Evolutionary conservation across 1,140 invertebrate species (phyloP).

Genomic region (Drosophila subpulchrella): DNA sequence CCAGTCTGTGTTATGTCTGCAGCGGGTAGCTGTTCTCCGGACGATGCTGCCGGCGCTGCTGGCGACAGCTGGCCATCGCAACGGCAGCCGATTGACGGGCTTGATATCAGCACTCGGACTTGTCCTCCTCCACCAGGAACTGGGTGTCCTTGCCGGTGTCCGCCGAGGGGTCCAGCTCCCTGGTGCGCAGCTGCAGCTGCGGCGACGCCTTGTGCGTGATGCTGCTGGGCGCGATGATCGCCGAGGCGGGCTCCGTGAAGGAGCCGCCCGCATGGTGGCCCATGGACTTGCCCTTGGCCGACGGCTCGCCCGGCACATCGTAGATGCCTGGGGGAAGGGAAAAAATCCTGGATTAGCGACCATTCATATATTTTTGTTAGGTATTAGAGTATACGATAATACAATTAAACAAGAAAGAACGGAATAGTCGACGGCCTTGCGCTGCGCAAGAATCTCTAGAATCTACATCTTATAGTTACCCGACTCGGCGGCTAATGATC

Average conservation of each 20-base stretch:
- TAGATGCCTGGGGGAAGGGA: slow-evolving; percentile 87
- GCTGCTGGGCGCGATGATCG: slow-evolving; percentile 92
- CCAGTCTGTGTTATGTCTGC: slow-evolving; percentile 69
- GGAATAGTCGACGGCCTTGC: too few species aligned
- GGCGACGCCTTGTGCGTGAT: slow-evolving; percentile 91
- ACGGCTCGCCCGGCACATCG: slow-evolving; percentile 91
- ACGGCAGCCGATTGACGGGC: slow-evolving; percentile 56
- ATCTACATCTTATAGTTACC: too few species aligned
- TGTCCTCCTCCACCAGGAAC: slow-evolving; percentile 94
- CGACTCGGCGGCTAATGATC: too few species aligned
- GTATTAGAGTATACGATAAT: too few species aligned
- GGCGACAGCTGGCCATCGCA: slow-evolving; percentile 46
- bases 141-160: slow-evolving; percentile 97
- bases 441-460: too few species aligned
- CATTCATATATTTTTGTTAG: not conserved
- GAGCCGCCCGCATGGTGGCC: slow-evolving; percentile 67
- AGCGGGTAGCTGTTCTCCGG: slow-evolving; percentile 60
- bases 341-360: slow-evolving; percentile 12
- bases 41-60: slow-evolving; percentile 36
- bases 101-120: slow-evolving; percentile 85
- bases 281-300: slow-evolving; percentile 86
- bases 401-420: too few species aligned
- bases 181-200: slow-evolving; percentile 89
- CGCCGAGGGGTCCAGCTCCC: slow-evolving; percentile 92
- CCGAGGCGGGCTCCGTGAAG: slow-evolving; percentile 87